A percentile compares a stretch with the other conserved stretches of the same genome.
phyloP scores from a whole-genome alignment of 2,113 vertebrate genomes.

The Scophthalmus maximus region DNA sequence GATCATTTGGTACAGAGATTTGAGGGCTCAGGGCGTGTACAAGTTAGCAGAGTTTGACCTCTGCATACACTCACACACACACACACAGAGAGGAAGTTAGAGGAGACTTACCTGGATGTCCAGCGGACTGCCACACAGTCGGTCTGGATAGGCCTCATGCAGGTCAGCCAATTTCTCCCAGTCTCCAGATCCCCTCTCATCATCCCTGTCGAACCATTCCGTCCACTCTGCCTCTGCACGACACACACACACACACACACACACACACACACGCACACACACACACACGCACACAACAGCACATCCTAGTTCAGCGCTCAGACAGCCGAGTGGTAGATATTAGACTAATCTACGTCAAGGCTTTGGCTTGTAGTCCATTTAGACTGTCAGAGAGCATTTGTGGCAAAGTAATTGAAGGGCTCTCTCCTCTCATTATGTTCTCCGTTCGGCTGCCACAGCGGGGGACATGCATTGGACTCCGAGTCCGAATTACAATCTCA shows the following conservation, averaged over 20 bases:
- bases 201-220: conserved; percentile 91
- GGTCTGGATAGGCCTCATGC: conserved; percentile 85
- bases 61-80: not conserved
- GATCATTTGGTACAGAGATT: not conserved
- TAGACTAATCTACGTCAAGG: conserved; percentile 21
- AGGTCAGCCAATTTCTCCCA: conserved; percentile 93
- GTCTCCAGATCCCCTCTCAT: conserved; percentile 86
- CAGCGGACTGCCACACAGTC: conserved; percentile 89
- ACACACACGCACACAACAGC: conserved; percentile 5
- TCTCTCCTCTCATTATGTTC: conserved; percentile 33
- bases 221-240: conserved; percentile 94
- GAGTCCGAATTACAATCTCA: conserved; percentile 23
- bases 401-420: conserved; percentile 23
- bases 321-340: conserved; percentile 24
- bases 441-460: conserved; percentile 12
- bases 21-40: not conserved
- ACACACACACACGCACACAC: conserved; percentile 30
- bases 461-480: conserved; percentile 16
- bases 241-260: conserved; percentile 28
- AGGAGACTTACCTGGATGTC: conserved; percentile 89
- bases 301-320: conserved; percentile 25
- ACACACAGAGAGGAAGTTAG: too few relatives aligned
- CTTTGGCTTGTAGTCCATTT: conserved; percentile 33
- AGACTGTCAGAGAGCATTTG: conserved; percentile 28
- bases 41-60: not conserved